Evolutionary conservation across 2,888 invertebrate species (phyloP).

Genomic region (Ophion slaviceki): DNA sequence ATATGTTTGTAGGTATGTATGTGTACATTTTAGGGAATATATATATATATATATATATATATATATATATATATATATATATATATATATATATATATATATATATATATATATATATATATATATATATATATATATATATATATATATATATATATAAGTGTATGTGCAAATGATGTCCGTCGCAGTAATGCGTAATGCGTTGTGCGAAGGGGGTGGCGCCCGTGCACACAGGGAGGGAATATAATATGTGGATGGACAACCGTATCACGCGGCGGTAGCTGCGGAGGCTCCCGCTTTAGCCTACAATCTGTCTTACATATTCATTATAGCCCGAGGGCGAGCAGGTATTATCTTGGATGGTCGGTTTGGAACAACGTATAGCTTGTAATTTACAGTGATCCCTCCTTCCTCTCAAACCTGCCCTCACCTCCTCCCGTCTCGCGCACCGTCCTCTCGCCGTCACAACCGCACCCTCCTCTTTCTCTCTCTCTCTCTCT

Average conservation of each 20-base stretch:
- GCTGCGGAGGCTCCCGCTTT: constrained; percentile 82
- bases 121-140: too few species aligned
- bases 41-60: too few species aligned
- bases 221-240: constrained; percentile 49
- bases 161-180: background rate
- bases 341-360: constrained; percentile 83
- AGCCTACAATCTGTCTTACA: constrained; percentile 84
- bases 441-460: background rate
- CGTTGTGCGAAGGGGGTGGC: constrained; percentile 50
- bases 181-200: constrained; percentile 39
- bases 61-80: too few species aligned
- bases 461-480: constrained; percentile 21
- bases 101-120: too few species aligned
- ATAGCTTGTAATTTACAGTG: constrained; percentile 83
- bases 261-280: constrained; percentile 83
- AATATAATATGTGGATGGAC: constrained; percentile 81
- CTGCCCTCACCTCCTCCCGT: constrained; percentile 6
- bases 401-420: constrained; percentile 62
- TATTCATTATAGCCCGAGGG: constrained; percentile 83
- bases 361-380: constrained; percentile 82
- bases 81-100: too few species aligned
- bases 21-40: too few species aligned
- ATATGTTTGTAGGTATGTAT: too few species aligned
- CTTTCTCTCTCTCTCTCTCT: constrained; percentile 15
- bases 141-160: too few species aligned